Evolutionary conservation across 2,888 invertebrate species (phyloP).

Genomic region (Apantesis nais): DNA sequence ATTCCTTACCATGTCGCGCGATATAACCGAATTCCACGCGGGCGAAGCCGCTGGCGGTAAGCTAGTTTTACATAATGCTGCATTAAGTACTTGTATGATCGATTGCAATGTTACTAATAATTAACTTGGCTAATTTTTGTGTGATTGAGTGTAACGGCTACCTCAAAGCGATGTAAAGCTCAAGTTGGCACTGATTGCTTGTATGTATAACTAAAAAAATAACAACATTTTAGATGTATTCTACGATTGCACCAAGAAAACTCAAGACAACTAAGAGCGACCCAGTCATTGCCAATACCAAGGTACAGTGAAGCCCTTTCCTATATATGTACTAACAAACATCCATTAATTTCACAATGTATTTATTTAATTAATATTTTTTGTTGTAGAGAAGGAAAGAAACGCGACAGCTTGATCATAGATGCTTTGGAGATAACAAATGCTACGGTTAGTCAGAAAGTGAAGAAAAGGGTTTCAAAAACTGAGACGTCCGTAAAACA

Average conservation of each 20-base stretch:
- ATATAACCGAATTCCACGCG: no score
- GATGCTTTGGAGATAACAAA: constrained; percentile 59
- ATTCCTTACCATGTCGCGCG: no score
- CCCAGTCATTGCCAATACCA: constrained; percentile 76
- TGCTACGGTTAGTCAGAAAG: constrained; percentile 58
- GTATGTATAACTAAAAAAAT: constrained; percentile 31
- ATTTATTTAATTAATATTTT: neutral
- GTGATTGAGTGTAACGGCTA: neutral
- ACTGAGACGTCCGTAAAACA: constrained; percentile 52
- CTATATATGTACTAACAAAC: constrained; percentile 16
- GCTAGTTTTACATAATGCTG: neutral
- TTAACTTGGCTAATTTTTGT: constrained; percentile 1
- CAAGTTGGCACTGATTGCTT: constrained; percentile 22
- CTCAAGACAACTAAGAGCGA: constrained; percentile 75
- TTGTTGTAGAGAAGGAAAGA: constrained; percentile 60
- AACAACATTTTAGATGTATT: constrained; percentile 49
- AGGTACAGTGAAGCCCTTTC: constrained; percentile 33
- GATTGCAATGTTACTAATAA: constrained; percentile 1
- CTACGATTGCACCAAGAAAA: constrained; percentile 76
- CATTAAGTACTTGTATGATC: neutral
- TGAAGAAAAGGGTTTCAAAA: constrained; percentile 69
- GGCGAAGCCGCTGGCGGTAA: no score
- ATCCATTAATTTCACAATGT: neutral
- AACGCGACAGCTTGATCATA: constrained; percentile 49
- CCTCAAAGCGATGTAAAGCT: constrained; percentile 4